Evolutionary conservation across 2,888 invertebrate species (phyloP).

Genomic region (Flabesymbios commensalis): DNA sequence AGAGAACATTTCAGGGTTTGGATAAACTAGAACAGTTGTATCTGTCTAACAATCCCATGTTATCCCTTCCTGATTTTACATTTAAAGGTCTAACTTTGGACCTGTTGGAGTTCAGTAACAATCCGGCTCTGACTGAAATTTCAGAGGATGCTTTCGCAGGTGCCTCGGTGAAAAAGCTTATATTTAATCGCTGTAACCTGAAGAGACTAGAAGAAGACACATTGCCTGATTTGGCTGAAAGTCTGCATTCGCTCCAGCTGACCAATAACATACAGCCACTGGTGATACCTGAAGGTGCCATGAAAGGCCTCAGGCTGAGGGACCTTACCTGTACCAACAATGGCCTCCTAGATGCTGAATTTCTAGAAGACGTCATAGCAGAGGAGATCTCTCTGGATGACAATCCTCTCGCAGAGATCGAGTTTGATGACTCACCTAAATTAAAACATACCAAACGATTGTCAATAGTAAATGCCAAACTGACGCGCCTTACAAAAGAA

Average conservation of each 20-base stretch:
- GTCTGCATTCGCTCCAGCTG: conserved; percentile 25
- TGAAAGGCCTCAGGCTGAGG: conserved; percentile 26
- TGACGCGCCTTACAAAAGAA: conserved; percentile 14
- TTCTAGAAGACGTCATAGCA: conserved; percentile 20
- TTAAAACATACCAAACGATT: conserved; percentile 16
- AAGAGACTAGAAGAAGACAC: conserved; percentile 8
- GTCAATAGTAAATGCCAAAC: conserved; percentile 21
- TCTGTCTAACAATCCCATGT: conserved; percentile 33
- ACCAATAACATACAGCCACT: conserved; percentile 30
- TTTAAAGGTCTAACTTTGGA: conserved; percentile 28
- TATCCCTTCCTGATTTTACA: conserved; percentile 19
- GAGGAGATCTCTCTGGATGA: conserved; percentile 27
- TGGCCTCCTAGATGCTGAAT: conserved; percentile 24
- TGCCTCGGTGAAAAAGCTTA: conserved; percentile 14
- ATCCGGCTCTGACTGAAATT: conserved; percentile 23
- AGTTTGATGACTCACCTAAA: conserved; percentile 14
- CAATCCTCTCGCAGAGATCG: conserved; percentile 28
- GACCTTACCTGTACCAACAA: conserved; percentile 21
- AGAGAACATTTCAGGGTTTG: conserved; percentile 25
- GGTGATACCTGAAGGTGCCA: conserved; percentile 20
- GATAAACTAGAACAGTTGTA: conserved; percentile 25
- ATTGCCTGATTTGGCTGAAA: conserved; percentile 13
- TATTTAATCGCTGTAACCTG: conserved; percentile 26
- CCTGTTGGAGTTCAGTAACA: conserved; percentile 26
- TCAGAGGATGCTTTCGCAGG: conserved; percentile 25